Evolutionary conservation across 2,797 vertebrate species (phyloP).

Genomic region (Vireo griseus): DNA sequence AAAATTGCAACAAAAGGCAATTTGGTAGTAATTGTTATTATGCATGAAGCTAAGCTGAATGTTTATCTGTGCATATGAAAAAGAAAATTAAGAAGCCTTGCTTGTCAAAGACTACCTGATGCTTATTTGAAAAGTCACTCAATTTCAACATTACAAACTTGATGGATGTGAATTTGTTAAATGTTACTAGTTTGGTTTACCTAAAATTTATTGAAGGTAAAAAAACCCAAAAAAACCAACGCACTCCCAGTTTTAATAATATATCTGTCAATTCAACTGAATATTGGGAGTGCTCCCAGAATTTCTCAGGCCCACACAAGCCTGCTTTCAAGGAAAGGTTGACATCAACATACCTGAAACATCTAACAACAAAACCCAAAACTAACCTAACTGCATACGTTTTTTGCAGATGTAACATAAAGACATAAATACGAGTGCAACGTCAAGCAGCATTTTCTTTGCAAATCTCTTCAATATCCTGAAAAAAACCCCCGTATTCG

Average conservation of each 20-base stretch:
- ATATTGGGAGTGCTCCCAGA: background rate
- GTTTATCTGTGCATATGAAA: background rate
- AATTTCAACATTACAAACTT: background rate
- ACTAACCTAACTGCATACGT: background rate
- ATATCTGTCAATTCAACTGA: background rate
- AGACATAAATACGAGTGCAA: background rate
- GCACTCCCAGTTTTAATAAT: background rate
- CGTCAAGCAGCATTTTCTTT: background rate
- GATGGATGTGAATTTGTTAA: background rate
- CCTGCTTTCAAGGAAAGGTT: background rate
- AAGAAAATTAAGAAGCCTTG: background rate
- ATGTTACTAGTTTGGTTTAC: background rate
- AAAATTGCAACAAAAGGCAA: background rate
- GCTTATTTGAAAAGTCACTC: background rate
- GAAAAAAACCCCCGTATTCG: background rate
- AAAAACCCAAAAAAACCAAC: background rate
- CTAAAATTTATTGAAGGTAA: background rate
- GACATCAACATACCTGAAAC: background rate
- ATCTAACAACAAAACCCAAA: background rate
- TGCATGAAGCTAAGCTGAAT: background rate
- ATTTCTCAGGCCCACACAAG: background rate
- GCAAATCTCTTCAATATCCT: background rate
- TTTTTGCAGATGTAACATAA: background rate
- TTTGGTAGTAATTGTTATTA: background rate
- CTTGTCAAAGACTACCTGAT: background rate